These are phyloP conservation scores for Coenonympha arcania DNA, from an alignment of 2,888 invertebrate species.

Conservation along the genomic window DNA sequence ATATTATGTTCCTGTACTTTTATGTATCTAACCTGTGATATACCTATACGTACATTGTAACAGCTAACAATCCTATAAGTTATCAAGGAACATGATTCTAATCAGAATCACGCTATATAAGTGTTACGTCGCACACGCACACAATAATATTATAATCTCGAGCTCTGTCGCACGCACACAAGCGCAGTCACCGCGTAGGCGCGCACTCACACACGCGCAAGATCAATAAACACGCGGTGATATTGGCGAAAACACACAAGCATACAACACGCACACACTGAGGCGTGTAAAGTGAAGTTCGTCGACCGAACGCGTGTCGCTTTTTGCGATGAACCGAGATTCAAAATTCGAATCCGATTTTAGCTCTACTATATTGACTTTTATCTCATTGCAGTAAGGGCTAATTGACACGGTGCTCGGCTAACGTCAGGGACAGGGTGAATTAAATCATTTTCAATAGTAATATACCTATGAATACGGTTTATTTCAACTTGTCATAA, in stretches of 20 bases:
- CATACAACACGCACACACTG: conserved; percentile 14
- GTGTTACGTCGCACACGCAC: conserved; percentile 9
- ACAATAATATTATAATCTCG: conserved; percentile 1
- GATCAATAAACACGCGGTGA: not conserved
- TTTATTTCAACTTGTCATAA: conserved; percentile 8
- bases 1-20: too few relatives aligned
- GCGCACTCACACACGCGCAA: conserved; percentile 3
- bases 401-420: not conserved
- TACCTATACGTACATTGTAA: too few relatives aligned
- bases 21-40: too few relatives aligned
- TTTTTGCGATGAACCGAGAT: conserved; percentile 44
- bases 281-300: conserved; percentile 32
- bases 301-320: conserved; percentile 39
- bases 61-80: not conserved
- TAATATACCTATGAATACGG: not conserved
- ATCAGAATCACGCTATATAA: conserved; percentile 17
- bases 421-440: too few relatives aligned
- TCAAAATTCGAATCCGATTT: conserved; percentile 30
- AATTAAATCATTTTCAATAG: not conserved
- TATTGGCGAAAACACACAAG: conserved; percentile 1
- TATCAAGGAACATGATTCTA: not conserved
- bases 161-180: conserved; percentile 22
- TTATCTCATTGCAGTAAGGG: not conserved
- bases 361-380: conserved; percentile 10
- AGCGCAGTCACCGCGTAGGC: not conserved